Evolutionary conservation across 2,888 invertebrate genomes (phyloP).

Genomic region (Idaea aversata): DNA sequence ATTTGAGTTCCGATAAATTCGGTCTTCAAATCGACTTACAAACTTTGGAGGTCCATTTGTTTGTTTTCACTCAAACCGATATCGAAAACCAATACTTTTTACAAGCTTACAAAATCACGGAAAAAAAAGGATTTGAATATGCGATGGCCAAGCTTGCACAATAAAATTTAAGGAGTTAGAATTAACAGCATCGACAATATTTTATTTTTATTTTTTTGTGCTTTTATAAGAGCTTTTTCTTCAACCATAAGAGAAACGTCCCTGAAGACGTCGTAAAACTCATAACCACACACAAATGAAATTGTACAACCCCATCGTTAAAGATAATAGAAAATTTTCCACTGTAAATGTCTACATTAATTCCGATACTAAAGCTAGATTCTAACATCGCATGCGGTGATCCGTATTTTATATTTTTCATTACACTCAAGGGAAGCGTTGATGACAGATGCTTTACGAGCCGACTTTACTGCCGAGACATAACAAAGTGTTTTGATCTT

Average conservation of each 20-base stretch:
- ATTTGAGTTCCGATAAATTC: not conserved
- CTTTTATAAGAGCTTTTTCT: not conserved
- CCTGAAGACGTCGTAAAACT: not conserved
- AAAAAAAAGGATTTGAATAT: not conserved
- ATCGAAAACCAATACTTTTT: not conserved
- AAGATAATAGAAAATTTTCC: not conserved
- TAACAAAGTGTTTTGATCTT: slow-evolving; percentile 41
- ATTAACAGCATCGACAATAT: not conserved
- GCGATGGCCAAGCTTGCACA: too few species aligned
- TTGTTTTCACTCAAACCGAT: not conserved
- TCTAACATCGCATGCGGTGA: slow-evolving; percentile 25
- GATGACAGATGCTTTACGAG: slow-evolving; percentile 47
- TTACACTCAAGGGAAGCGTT: slow-evolving; percentile 34
- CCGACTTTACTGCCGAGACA: slow-evolving; percentile 40
- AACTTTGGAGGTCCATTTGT: not conserved
- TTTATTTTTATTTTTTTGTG: not conserved
- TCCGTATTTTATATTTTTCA: slow-evolving; percentile 55
- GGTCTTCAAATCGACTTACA: not conserved
- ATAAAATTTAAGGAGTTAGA: not conserved
- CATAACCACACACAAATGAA: not conserved
- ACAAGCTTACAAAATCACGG: not conserved
- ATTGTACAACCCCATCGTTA: not conserved
- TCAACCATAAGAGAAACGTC: not conserved
- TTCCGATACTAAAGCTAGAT: not conserved
- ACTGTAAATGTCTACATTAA: not conserved